phyloP scores from a whole-genome alignment of 37 sponge, comb jelly and placozoan species.

The Axinella damicornis region DNA sequence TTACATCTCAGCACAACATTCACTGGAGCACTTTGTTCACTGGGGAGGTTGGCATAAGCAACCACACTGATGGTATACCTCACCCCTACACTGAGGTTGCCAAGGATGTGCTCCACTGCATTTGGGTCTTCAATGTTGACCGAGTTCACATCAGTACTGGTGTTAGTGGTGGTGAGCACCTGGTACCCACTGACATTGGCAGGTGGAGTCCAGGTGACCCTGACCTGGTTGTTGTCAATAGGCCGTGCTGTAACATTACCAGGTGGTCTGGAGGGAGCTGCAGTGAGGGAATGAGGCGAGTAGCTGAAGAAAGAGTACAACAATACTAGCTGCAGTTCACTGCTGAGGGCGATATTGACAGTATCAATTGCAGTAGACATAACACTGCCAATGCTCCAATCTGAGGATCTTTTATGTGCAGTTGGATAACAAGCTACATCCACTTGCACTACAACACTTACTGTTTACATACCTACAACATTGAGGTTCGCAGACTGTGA shows the following conservation, averaged over 20 bases:
- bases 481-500: neutral
- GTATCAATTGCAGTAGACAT: neutral
- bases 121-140: neutral
- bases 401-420: too few species aligned
- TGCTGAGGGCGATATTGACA: too few species aligned
- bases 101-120: neutral
- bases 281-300: neutral
- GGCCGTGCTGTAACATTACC: neutral
- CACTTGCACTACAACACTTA: too few species aligned
- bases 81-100: neutral
- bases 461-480: neutral
- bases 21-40: slow-evolving; percentile 4
- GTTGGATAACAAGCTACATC: too few species aligned
- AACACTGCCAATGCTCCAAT: neutral
- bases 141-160: neutral
- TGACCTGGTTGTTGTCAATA: neutral
- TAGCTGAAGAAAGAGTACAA: neutral
- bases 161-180: neutral
- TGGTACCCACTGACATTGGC: neutral
- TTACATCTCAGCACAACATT: slow-evolving; percentile 31
- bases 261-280: neutral
- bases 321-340: too few species aligned
- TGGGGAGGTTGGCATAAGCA: slow-evolving; percentile 25
- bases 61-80: slow-evolving; percentile 32
- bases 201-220: neutral